Base-by-base conservation (phyloP, 2,797 vertebrate genomes). In the Amblyraja radiata region DNA sequence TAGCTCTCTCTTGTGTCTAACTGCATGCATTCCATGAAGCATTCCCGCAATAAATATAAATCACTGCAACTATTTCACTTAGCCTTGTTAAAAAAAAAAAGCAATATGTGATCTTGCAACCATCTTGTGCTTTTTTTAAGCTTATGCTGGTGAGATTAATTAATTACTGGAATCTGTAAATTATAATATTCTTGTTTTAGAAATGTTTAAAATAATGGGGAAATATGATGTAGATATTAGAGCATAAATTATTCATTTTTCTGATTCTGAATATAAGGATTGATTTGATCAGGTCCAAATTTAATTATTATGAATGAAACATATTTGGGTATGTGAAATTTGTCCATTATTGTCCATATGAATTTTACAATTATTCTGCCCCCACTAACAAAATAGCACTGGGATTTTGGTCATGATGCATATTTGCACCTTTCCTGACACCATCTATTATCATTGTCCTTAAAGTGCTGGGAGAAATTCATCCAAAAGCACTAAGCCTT, bases 1-100 rank as follows among this genome's bases (percentile, higher is more conserved):
- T 96, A 95, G 71, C 90, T 74, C 39, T 92, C 71, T 92, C 25
- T 76, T 92, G 39, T 76, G 71, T 39, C 4, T 28, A 92, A 92
- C 90, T 39, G 65, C 8, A 39, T 92, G 25, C 68, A 73, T 74
- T 76, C 14, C 71, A 14, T 92, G 71, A 76, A 92, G 58, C 90
- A 76, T 46, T 28, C 46, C 28, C 90, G 92, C 90, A 92, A 92
- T 74, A 74, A 92, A 74, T 73, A 92, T 92, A 92, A 92, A 92
- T 92, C 90, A 92, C 23, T 92, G 39, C 90, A 92, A 74, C 71
- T 11, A 74, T 76, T 74, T 92, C 36, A 92, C 90, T 92, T 76
- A 92, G 90, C 71, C 23, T 28, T 54, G 71, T 23, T 46, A 74
- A 28, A 21, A 73, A 73, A 23, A 18, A 71, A 91, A 91, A 36